A percentile compares a stretch with the other conserved stretches of the same genome.
Evolutionary conservation across 2,888 invertebrate genomes (phyloP).

Genomic region (Theretra japonica): DNA sequence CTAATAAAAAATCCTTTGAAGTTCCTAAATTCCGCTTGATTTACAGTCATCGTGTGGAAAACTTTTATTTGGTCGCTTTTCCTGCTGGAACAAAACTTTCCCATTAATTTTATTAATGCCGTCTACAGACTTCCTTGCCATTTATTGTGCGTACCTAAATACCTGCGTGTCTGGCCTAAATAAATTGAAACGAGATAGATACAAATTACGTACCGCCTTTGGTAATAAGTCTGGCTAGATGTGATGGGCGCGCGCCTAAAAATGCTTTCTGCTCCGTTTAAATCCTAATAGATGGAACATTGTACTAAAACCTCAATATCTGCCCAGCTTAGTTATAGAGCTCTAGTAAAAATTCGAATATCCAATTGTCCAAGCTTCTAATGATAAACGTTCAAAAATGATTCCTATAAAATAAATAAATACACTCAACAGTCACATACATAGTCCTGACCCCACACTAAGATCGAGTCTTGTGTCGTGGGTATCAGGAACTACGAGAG

Average conservation of each 20-base stretch:
- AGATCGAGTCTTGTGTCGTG: too few species aligned
- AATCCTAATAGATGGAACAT: too few species aligned
- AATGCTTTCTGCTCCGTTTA: neutral
- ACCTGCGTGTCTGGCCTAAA: conserved; percentile 27
- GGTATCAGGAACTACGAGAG: too few species aligned
- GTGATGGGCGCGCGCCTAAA: neutral
- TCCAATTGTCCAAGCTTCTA: too few species aligned
- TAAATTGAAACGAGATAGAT: conserved; percentile 30
- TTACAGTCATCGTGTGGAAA: conserved; percentile 4
- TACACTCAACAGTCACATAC: too few species aligned
- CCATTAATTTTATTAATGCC: conserved; percentile 31
- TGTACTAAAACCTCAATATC: too few species aligned
- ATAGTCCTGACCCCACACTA: too few species aligned
- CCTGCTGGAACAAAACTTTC: conserved; percentile 13
- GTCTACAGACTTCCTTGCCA: conserved; percentile 15
- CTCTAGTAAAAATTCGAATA: too few species aligned
- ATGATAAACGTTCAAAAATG: too few species aligned
- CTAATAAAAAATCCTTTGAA: neutral
- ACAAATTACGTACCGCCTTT: conserved; percentile 20
- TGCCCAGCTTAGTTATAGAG: too few species aligned
- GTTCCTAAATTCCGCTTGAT: neutral
- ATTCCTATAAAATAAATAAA: too few species aligned
- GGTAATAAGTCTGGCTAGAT: conserved; percentile 5
- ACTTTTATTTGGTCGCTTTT: conserved; percentile 18
- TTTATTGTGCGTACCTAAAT: conserved; percentile 24